Percentiles rank a stretch among this genome's conserved stretches.
Conservation (phyloP, 2,113 vertebrate species). For the Neofelis nebulosa region DNA sequence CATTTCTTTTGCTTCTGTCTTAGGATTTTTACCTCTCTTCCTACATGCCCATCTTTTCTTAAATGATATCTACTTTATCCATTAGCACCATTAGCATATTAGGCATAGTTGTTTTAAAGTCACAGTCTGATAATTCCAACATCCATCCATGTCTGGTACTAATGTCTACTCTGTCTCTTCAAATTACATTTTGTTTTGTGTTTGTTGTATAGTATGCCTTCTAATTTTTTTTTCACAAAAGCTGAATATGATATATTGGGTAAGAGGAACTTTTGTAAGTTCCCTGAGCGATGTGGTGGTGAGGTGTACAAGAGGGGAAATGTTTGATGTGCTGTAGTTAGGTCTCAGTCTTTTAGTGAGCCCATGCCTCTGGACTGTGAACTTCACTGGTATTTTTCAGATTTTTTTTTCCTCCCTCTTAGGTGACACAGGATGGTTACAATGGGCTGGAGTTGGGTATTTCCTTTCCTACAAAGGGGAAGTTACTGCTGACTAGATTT, state of each 20-base stretch:
- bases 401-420: not conserved
- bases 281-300: not conserved
- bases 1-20: not conserved
- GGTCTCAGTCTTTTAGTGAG: not conserved
- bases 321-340: not conserved
- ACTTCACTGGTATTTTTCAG: not conserved
- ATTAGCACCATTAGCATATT: not conserved
- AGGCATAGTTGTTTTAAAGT: not conserved
- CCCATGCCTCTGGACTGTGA: not conserved
- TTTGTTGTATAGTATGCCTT: not conserved
- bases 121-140: not conserved
- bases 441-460: not conserved
- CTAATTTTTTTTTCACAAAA: not conserved
- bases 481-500: not conserved
- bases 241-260: not conserved
- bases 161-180: not conserved
- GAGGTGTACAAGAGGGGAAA: not conserved
- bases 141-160: not conserved
- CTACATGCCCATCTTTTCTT: not conserved
- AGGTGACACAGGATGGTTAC: not conserved
- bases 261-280: not conserved
- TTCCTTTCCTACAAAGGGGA: not conserved
- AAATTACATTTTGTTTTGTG: not conserved
- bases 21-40: not conserved
- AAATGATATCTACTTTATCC: not conserved